Conservation (phyloP, 2,797 vertebrate species). For the Euthynnus affinis region DNA sequence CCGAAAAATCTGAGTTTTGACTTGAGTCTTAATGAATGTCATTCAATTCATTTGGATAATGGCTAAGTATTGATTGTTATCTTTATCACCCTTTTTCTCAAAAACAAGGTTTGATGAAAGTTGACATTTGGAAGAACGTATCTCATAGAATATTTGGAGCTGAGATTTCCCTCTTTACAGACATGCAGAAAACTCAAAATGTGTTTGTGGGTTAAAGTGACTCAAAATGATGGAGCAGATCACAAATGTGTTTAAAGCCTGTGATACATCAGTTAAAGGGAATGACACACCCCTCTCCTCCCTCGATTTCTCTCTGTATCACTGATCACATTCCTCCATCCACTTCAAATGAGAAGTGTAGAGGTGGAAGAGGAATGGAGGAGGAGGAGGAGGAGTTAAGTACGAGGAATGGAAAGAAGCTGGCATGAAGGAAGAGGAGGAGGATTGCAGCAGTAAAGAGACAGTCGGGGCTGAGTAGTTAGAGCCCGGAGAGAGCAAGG, state of each 20-base stretch:
- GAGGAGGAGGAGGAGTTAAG: background rate
- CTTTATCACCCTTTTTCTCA: no score
- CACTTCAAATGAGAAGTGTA: background rate
- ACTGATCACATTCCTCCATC: background rate
- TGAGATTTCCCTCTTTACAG: no score
- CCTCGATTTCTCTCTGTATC: background rate
- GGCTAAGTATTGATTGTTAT: no score
- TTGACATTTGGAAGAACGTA: no score
- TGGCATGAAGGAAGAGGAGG: conserved; percentile 8
- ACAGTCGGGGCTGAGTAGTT: background rate
- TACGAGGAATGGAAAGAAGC: background rate
- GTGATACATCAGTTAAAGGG: background rate
- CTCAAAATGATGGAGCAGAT: no score
- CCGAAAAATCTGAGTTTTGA: no score
- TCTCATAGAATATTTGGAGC: no score
- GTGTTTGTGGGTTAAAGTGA: no score
- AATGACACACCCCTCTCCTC: background rate
- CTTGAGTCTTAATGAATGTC: no score
- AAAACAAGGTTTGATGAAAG: no score
- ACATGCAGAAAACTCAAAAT: no score
- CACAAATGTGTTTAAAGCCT: background rate
- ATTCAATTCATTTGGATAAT: no score
- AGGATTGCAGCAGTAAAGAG: background rate
- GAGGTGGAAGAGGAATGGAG: background rate
- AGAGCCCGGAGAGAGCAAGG: background rate